Evolutionary conservation across 2,888 invertebrate genomes (phyloP).

Genomic region (Sceliomorpha sp.): DNA sequence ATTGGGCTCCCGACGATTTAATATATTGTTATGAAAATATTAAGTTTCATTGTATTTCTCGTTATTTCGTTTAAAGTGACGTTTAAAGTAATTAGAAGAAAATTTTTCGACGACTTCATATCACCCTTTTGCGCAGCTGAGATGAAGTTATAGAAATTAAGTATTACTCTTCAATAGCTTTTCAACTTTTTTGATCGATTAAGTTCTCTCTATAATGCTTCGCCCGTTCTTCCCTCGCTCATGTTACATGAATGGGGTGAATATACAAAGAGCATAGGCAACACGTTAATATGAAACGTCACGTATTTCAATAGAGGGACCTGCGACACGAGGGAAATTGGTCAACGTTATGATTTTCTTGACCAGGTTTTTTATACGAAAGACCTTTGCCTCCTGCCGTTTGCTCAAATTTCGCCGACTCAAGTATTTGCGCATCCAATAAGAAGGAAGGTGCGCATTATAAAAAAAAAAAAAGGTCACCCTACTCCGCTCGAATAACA

Average conservation of each 20-base stretch:
- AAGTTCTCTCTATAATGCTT: slow-evolving; percentile 26
- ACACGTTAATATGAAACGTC: slow-evolving; percentile 53
- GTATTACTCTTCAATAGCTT: too few species aligned
- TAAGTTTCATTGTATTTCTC: too few species aligned
- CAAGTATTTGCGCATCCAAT: slow-evolving; percentile 15
- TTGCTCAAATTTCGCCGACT: slow-evolving; percentile 21
- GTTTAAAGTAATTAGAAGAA: too few species aligned
- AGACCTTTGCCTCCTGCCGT: slow-evolving; percentile 14
- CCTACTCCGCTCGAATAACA: background rate
- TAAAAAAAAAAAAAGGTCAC: too few species aligned
- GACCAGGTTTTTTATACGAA: slow-evolving; percentile 21
- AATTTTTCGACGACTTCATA: too few species aligned
- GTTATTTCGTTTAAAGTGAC: too few species aligned
- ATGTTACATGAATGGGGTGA: slow-evolving; percentile 41
- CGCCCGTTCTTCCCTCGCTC: slow-evolving; percentile 33
- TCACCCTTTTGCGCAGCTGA: too few species aligned
- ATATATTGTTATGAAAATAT: too few species aligned
- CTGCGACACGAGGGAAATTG: slow-evolving; percentile 37
- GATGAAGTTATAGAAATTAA: too few species aligned
- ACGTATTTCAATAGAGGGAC: slow-evolving; percentile 47
- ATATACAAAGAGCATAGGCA: slow-evolving; percentile 47
- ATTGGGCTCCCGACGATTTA: too few species aligned
- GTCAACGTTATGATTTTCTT: slow-evolving; percentile 45
- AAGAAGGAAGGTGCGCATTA: slow-evolving; percentile 12
- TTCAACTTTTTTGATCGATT: slow-evolving; percentile 43